A percentile compares a stretch with the other conserved stretches of the same genome.
Evolutionary conservation across 2,113 vertebrate genomes (phyloP).

Genomic region (Acrocephalus kingi): DNA sequence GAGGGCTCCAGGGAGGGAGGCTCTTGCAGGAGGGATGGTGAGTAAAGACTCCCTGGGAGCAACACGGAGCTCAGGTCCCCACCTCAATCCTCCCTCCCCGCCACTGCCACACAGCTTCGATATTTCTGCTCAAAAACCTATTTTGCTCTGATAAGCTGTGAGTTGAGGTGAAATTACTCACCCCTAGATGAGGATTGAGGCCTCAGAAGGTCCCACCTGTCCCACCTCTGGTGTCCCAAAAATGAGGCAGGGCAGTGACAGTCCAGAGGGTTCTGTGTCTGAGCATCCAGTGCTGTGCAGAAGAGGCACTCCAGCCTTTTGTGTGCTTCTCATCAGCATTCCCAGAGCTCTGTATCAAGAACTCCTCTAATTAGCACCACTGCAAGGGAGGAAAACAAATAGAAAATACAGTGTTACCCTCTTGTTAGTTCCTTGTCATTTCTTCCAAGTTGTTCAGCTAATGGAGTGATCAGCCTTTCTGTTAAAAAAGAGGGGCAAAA

Average conservation of each 20-base stretch:
- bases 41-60: background rate
- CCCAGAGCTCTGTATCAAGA: conserved; percentile 26
- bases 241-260: background rate
- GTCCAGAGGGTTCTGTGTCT: background rate
- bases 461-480: conserved; percentile 23
- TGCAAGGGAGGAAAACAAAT: conserved; percentile 46
- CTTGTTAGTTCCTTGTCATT: conserved; percentile 57
- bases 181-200: background rate
- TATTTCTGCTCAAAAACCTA: background rate
- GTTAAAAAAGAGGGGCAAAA: background rate
- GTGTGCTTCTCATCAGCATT: conserved; percentile 57
- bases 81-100: background rate
- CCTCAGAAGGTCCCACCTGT: background rate
- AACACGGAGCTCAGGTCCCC: background rate
- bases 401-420: conserved; percentile 57
- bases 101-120: background rate
- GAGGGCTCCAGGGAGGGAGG: background rate
- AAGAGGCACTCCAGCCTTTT: conserved; percentile 42
- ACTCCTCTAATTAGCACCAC: conserved; percentile 53
- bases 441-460: conserved; percentile 48
- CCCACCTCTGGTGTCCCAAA: background rate
- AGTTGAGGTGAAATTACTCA: background rate
- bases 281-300: background rate
- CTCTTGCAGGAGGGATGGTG: background rate
- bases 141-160: background rate